These are phyloP conservation scores for Meloidogyne exigua DNA, from an alignment of 1,140 invertebrate genomes.

Conservation along the genomic window DNA sequence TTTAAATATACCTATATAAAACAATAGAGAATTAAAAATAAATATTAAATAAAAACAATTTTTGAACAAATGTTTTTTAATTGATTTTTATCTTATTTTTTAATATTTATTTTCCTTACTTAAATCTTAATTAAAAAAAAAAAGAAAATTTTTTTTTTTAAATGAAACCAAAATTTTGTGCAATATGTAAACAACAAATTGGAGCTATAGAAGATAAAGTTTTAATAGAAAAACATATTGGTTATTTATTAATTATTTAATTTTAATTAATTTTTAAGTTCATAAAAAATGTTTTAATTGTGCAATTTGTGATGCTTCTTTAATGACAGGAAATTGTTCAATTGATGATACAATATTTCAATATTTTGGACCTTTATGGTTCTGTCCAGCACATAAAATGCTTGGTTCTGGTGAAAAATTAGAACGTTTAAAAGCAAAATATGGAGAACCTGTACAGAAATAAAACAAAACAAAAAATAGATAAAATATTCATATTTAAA, in stretches of 20 bases:
- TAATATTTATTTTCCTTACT: neutral
- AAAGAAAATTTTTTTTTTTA: neutral
- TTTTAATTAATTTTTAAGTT: neutral
- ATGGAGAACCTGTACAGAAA: conserved; percentile 7
- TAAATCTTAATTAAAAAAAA: neutral
- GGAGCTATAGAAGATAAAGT: conserved; percentile 5
- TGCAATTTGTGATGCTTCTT: conserved; percentile 7
- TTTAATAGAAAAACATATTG: neutral
- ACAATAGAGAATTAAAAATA: too few relatives aligned
- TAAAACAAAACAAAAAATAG: neutral
- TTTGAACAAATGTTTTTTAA: neutral
- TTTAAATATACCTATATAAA: too few relatives aligned
- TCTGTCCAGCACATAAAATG: conserved; percentile 8
- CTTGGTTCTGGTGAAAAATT: conserved; percentile 15
- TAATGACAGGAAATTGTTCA: conserved; percentile 9
- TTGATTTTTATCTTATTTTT: neutral
- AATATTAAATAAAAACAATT: too few relatives aligned
- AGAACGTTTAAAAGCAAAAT: neutral
- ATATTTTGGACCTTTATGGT: conserved; percentile 12
- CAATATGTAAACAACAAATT: conserved; percentile 17
- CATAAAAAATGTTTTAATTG: conserved; percentile 16
- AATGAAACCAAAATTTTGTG: conserved; percentile 17
- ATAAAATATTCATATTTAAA: neutral
- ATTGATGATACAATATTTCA: conserved; percentile 1
- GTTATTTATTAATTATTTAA: neutral